Conservation (phyloP, 2,797 vertebrate genomes). For the Poecilia velifera region DNA sequence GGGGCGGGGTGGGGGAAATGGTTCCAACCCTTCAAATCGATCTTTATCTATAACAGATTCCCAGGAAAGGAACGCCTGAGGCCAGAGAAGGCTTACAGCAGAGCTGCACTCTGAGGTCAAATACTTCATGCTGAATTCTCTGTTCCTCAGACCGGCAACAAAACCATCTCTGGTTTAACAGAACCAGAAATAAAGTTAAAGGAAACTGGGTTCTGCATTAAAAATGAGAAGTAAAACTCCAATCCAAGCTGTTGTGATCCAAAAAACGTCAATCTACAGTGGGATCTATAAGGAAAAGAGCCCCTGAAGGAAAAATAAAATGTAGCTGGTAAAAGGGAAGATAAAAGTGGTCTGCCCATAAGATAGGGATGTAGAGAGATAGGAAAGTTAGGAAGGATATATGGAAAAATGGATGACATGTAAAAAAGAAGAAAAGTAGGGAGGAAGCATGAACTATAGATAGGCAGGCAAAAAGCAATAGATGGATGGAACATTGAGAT, state of each 20-base stretch:
- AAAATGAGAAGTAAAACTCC: slow-evolving; percentile 2
- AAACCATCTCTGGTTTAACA: slow-evolving; percentile 41
- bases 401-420: background rate
- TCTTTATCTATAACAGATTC: slow-evolving; percentile 71
- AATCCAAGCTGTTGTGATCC: slow-evolving; percentile 32
- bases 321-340: background rate
- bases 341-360: background rate
- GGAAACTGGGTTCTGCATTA: slow-evolving; percentile 36
- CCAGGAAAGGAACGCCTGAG: slow-evolving; percentile 48
- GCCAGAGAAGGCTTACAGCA: slow-evolving; percentile 55
- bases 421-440: background rate
- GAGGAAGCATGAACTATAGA: background rate
- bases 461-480: background rate
- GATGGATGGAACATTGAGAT: background rate
- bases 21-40: slow-evolving; percentile 58
- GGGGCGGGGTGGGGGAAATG: background rate
- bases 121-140: slow-evolving; percentile 44
- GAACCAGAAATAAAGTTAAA: slow-evolving; percentile 49
- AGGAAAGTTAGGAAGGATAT: background rate
- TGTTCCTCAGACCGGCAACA: slow-evolving; percentile 53
- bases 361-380: background rate
- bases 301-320: slow-evolving; percentile 29
- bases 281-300: slow-evolving; percentile 18
- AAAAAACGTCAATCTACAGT: slow-evolving; percentile 20
- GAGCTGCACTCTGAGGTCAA: slow-evolving; percentile 42